Percentiles rank a stretch among this genome's conserved stretches.
phyloP scores from a whole-genome alignment of 2,888 invertebrate species.

The Drosophila algonquin region DNA sequence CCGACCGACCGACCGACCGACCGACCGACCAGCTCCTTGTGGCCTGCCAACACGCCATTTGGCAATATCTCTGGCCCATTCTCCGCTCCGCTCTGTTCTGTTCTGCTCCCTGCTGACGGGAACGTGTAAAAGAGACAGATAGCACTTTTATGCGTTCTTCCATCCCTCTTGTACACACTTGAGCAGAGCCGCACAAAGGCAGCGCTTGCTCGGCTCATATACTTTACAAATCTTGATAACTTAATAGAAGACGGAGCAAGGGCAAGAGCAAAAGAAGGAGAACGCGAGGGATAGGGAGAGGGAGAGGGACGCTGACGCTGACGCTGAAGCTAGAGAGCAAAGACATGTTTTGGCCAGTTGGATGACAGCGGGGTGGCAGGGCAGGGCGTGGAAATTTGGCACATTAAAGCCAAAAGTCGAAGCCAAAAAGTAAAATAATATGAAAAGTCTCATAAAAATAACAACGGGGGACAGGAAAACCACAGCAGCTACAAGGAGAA shows the following conservation, averaged over 20 bases:
- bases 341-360: slow-evolving; percentile 77
- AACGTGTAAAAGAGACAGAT: slow-evolving; percentile 75
- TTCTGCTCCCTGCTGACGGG: slow-evolving; percentile 17
- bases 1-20: background rate
- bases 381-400: slow-evolving; percentile 47
- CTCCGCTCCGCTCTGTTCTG: background rate
- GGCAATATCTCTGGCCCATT: slow-evolving; percentile 41
- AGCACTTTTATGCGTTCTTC: slow-evolving; percentile 62
- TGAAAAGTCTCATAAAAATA: slow-evolving; percentile 73
- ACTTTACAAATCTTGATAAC: slow-evolving; percentile 81
- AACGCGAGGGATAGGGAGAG: slow-evolving; percentile 19
- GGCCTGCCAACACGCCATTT: slow-evolving; percentile 54
- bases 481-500: slow-evolving; percentile 10
- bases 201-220: slow-evolving; percentile 76
- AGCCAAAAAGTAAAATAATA: slow-evolving; percentile 68
- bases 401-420: slow-evolving; percentile 56
- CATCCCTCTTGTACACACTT: slow-evolving; percentile 38
- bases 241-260: slow-evolving; percentile 65
- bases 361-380: slow-evolving; percentile 31
- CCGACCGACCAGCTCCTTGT: slow-evolving; percentile 20
- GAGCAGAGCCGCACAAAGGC: slow-evolving; percentile 57
- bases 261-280: slow-evolving; percentile 15
- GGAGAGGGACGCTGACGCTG: background rate
- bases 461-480: slow-evolving; percentile 60
- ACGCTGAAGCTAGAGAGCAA: slow-evolving; percentile 58